Percentiles rank a stretch among this genome's conserved stretches.
Conservation (phyloP, 2,888 invertebrate species). For the Syrista parreyssii region DNA sequence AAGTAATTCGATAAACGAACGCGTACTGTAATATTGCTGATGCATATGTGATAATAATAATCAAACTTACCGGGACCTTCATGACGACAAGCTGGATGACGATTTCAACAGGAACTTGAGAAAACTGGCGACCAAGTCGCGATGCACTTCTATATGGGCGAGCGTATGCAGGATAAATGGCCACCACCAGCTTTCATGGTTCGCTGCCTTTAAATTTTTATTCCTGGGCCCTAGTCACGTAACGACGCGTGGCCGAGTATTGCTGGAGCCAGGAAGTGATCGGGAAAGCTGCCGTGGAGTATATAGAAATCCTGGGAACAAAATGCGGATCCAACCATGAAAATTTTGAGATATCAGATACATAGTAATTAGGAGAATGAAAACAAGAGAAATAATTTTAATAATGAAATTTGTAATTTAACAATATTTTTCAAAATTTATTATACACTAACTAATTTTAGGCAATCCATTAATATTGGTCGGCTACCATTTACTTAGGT, state of each 20-base stretch:
- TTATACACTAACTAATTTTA: too few species aligned
- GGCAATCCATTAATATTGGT: too few species aligned
- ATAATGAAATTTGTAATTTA: too few species aligned
- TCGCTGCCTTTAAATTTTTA: slow-evolving; percentile 42
- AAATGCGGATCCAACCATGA: not conserved
- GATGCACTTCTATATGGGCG: slow-evolving; percentile 62
- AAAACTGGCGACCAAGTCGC: slow-evolving; percentile 55
- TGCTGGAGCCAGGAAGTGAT: slow-evolving; percentile 50
- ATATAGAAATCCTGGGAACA: not conserved
- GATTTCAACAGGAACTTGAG: slow-evolving; percentile 48
- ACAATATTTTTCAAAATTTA: too few species aligned
- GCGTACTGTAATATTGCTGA: too few species aligned
- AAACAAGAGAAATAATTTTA: too few species aligned
- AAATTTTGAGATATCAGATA: too few species aligned
- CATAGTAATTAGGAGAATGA: too few species aligned
- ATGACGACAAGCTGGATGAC: slow-evolving; percentile 46
- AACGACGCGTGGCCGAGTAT: slow-evolving; percentile 30
- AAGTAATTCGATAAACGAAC: too few species aligned
- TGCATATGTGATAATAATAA: too few species aligned
- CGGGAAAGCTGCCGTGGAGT: slow-evolving; percentile 17
- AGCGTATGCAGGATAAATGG: slow-evolving; percentile 33
- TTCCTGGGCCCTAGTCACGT: slow-evolving; percentile 34
- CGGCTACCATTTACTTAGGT: too few species aligned
- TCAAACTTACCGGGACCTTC: slow-evolving; percentile 54
- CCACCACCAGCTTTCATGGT: slow-evolving; percentile 55